A percentile compares a stretch with the other conserved stretches of the same genome.
phyloP scores from a whole-genome alignment of 64 coral and sea anemone genomes.

The Actinia equina region DNA sequence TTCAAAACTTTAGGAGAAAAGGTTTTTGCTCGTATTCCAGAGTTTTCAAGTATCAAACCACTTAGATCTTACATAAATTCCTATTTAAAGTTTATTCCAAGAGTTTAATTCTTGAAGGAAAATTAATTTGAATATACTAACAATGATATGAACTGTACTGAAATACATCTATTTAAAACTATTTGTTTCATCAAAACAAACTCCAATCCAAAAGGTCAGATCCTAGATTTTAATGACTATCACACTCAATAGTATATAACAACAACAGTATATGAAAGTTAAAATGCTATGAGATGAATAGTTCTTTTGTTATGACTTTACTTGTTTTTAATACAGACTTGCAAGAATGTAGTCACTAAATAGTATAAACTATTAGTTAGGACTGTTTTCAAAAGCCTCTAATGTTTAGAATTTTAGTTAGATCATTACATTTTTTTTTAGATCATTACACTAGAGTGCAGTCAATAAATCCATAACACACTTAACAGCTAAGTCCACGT shows the following conservation, averaged over 20 bases:
- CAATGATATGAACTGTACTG: background rate
- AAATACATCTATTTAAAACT: background rate
- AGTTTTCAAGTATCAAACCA: conserved; percentile 45
- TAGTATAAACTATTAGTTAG: background rate
- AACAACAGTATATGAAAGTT: background rate
- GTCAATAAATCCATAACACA: too few species aligned
- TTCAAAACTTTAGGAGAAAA: conserved; percentile 39
- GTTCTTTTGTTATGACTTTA: background rate
- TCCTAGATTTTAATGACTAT: background rate
- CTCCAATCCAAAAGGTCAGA: background rate
- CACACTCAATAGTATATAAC: background rate
- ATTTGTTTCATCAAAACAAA: background rate
- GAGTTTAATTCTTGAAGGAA: conserved; percentile 28
- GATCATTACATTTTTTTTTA: too few species aligned
- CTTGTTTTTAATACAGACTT: background rate
- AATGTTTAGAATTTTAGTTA: background rate
- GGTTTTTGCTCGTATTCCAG: conserved; percentile 32
- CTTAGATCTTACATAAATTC: conserved; percentile 52
- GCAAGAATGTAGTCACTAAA: background rate
- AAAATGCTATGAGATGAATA: background rate
- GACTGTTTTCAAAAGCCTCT: background rate
- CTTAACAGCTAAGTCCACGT: too few species aligned
- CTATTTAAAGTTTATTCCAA: conserved; percentile 35
- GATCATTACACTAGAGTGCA: too few species aligned
- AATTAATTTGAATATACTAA: background rate